phyloP scores from a whole-genome alignment of 2,888 invertebrate species.

The Cephonodes hylas region DNA sequence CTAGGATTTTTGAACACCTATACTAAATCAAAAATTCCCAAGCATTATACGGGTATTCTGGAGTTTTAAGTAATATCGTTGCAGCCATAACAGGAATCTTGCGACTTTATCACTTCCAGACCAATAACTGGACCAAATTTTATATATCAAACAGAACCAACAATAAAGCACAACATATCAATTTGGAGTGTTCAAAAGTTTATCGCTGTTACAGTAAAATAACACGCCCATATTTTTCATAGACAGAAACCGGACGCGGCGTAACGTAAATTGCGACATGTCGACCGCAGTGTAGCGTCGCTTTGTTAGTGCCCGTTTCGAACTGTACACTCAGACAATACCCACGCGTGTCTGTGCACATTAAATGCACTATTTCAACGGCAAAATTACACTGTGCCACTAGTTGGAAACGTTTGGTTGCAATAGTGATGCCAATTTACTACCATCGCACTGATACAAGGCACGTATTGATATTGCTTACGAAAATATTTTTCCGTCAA shows the following conservation, averaged over 20 bases:
- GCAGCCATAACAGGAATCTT: no score
- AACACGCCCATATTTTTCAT: conserved; percentile 29
- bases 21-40: no score
- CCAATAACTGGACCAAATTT: no score
- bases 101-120: no score
- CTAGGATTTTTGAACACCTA: no score
- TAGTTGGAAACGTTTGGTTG: not conserved
- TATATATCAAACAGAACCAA: not conserved
- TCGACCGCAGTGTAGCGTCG: conserved; percentile 29
- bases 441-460: not conserved
- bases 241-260: conserved; percentile 19
- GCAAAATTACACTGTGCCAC: not conserved
- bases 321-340: conserved; percentile 21
- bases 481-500: no score
- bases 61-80: no score
- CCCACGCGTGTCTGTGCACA: conserved; percentile 16
- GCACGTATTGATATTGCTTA: not conserved
- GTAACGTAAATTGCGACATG: conserved; percentile 35
- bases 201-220: conserved; percentile 21
- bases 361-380: not conserved
- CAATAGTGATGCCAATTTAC: not conserved
- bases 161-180: not conserved
- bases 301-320: conserved; percentile 25
- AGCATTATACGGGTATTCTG: no score
- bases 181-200: not conserved